Evolutionary conservation across 2,113 vertebrate genomes (phyloP).

Genomic region (Heterochromis multidens): DNA sequence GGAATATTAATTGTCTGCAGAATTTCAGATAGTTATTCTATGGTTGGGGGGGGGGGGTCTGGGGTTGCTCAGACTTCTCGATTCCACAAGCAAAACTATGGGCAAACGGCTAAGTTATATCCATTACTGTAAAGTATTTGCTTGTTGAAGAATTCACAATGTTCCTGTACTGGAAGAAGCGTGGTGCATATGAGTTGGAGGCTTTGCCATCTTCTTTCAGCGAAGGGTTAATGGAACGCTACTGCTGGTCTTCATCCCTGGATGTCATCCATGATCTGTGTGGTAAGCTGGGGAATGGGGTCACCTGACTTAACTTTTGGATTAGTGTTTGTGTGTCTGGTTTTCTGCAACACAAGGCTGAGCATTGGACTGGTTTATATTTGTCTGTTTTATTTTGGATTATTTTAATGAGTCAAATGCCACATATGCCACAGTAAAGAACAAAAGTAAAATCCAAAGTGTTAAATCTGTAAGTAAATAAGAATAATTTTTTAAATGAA

Average conservation of each 20-base stretch:
- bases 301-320: neutral
- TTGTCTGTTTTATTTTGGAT: neutral
- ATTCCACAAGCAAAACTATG: neutral
- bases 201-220: conserved; percentile 71
- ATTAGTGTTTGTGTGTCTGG: neutral
- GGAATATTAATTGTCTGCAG: neutral
- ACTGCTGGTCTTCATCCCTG: conserved; percentile 88
- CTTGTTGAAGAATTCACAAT: conserved; percentile 56
- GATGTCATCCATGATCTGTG: conserved; percentile 81
- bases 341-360: neutral
- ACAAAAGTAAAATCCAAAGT: neutral
- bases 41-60: neutral
- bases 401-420: neutral
- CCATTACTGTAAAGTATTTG: neutral
- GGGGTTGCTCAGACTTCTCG: neutral
- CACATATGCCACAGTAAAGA: neutral
- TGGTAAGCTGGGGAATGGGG: conserved; percentile 75
- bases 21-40: neutral
- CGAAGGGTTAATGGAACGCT: conserved; percentile 78
- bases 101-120: neutral
- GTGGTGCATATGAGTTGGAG: conserved; percentile 89
- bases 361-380: neutral
- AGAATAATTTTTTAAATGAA: neutral
- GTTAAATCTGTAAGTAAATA: neutral
- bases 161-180: conserved; percentile 93